Evolutionary conservation across 2,797 vertebrate genomes (phyloP), one percentile per base, ranked within the genome.

Genomic region (Melanotaenia nigrans): DNA sequence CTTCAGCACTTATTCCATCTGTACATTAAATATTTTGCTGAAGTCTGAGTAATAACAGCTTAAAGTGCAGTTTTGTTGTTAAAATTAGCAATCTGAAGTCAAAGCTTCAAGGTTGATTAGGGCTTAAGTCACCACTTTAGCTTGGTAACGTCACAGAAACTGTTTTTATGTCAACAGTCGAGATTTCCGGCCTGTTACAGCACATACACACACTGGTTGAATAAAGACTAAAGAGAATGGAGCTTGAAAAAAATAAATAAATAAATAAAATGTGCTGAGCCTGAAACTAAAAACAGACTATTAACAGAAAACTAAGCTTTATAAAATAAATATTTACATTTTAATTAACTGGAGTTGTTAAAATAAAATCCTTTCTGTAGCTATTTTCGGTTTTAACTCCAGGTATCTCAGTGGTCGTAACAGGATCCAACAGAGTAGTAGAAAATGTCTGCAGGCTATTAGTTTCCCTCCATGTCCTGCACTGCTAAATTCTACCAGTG

Each of bases 141-240:
- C 65, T 35, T 4, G n/a, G 55, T 30, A 59, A 68, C 40, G 33
- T 33, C 8, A 42, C 33, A 16, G n/a, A 14, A 35, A 51, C n/a
- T 35, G n/a, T n/a, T 25, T 35, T 47, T 47, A 20, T 22, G 45
- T 67, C 65, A 45, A 18, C 65, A 45, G 30, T 47, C 35, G 22
- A 67, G 12, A 54, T 35, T 38, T 6, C 3, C 6, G 38, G 13
- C 35, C n/a, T n/a, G 22, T 36, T 65, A 54, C 32, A 25, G n/a
- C 24, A n/a, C 4, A 32, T 6, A 9, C 18, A 12, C 47, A 18
- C 33, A 12, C 32, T 9, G 12, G 32, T 20, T 25, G 32, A 53
- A 9, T 54, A 24, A 36, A 24, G 2, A 49, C 33, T 38, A 25
- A 47, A 47, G 1, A 47, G 45, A 20, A 20, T 47, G 0, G 51